Conservation (phyloP, 1,140 invertebrate species). For the Choristoneura fumiferana region DNA sequence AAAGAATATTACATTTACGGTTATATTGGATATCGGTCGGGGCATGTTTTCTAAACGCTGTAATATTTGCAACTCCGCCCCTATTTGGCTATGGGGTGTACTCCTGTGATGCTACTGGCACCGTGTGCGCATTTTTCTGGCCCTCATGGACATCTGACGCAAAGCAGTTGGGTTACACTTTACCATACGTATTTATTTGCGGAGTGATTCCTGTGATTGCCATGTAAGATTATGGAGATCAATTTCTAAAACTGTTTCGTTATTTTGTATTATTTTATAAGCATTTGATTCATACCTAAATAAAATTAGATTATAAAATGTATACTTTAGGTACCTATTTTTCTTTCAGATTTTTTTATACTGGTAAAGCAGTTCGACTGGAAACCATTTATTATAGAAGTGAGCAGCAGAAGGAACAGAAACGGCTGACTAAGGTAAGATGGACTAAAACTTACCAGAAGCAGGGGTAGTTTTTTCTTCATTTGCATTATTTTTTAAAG, state of each 20-base stretch:
- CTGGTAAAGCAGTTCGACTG: slow-evolving; percentile 61
- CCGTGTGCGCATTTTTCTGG: slow-evolving; percentile 70
- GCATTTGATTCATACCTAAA: no score
- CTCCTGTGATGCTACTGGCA: slow-evolving; percentile 72
- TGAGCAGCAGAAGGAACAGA: slow-evolving; percentile 58
- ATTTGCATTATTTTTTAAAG: no score
- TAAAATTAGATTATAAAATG: no score
- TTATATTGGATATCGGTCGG: slow-evolving; percentile 64
- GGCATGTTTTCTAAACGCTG: slow-evolving; percentile 62
- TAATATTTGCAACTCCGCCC: slow-evolving; percentile 68
- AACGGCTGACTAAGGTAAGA: slow-evolving; percentile 57
- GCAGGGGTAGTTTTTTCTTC: no score
- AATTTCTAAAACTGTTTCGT: no score
- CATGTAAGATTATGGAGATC: no score
- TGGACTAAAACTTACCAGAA: not conserved
- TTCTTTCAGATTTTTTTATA: slow-evolving; percentile 60
- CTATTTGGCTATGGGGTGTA: slow-evolving; percentile 73
- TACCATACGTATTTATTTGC: slow-evolving; percentile 65
- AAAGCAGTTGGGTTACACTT: slow-evolving; percentile 61
- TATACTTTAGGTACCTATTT: not conserved
- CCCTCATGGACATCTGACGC: slow-evolving; percentile 51
- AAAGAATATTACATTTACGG: slow-evolving; percentile 61
- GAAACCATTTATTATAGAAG: slow-evolving; percentile 67
- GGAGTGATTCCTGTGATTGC: slow-evolving; percentile 64
- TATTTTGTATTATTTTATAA: no score